These are phyloP conservation scores for Drosophila navojoa DNA, from an alignment of 1,140 invertebrate species.

Conservation along the genomic window DNA sequence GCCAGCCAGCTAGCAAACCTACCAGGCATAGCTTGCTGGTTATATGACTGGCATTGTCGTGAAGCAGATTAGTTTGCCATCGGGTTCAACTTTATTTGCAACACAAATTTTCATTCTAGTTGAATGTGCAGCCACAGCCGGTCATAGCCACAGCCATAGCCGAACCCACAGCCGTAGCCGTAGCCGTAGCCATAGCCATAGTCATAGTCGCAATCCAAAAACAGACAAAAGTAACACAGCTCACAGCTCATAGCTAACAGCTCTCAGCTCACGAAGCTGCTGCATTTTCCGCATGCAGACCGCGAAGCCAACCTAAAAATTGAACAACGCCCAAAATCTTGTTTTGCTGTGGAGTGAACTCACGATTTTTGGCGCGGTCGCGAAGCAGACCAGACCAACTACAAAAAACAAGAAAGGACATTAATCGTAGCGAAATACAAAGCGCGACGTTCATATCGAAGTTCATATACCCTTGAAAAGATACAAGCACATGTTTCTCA, in stretches of 20 bases:
- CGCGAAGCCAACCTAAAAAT: slow-evolving; percentile 66
- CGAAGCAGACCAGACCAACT: slow-evolving; percentile 29
- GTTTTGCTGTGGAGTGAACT: slow-evolving; percentile 72
- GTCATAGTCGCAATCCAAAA: slow-evolving; percentile 23
- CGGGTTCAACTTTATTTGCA: slow-evolving; percentile 82
- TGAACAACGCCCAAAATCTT: slow-evolving; percentile 82
- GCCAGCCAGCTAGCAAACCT: slow-evolving; percentile 19
- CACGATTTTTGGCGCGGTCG: slow-evolving; percentile 64
- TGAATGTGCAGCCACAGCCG: slow-evolving; percentile 57
- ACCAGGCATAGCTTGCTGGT: slow-evolving; percentile 35
- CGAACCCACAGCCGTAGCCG: not conserved
- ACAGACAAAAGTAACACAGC: slow-evolving; percentile 47
- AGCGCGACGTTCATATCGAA: slow-evolving; percentile 11
- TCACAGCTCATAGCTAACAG: slow-evolving; percentile 4
- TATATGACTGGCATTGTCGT: slow-evolving; percentile 68
- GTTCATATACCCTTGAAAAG: slow-evolving; percentile 23
- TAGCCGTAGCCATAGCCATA: not conserved
- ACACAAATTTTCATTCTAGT: slow-evolving; percentile 81
- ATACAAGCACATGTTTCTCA: no score
- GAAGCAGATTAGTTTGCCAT: slow-evolving; percentile 82
- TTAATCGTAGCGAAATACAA: slow-evolving; percentile 24
- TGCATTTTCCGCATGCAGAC: slow-evolving; percentile 60
- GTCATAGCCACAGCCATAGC: not conserved
- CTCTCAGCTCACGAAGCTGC: slow-evolving; percentile 69
- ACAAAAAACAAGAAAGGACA: slow-evolving; percentile 41